Conservation (phyloP, 2,797 vertebrate genomes). For the Vipera latastei region DNA sequence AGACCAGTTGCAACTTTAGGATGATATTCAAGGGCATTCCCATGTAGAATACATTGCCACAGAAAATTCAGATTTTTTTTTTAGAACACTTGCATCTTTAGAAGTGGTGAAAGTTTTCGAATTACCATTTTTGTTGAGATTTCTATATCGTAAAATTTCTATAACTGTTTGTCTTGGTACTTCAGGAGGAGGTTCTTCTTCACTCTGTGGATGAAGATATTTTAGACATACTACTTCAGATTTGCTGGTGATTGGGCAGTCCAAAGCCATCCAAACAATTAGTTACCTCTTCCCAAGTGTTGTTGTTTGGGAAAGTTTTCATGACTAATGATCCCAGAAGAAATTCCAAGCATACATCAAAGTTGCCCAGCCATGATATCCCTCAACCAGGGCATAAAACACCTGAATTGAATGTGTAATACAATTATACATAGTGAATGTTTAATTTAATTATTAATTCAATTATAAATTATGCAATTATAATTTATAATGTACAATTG, state of each 20-base stretch:
- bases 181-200: background rate
- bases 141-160: background rate
- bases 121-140: background rate
- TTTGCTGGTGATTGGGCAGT: background rate
- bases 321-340: background rate
- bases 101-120: background rate
- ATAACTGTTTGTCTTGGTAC: background rate
- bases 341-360: background rate
- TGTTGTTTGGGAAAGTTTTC: background rate
- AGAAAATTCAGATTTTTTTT: background rate
- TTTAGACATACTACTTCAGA: background rate
- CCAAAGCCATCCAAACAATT: background rate
- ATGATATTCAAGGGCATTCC: background rate
- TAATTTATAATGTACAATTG: background rate
- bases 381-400: background rate
- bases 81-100: background rate
- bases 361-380: background rate
- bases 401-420: too few species aligned
- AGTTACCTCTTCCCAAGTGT: background rate
- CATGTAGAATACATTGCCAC: background rate
- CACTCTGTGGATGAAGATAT: background rate
- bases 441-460: too few species aligned
- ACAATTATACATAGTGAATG: too few species aligned
- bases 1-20: background rate
- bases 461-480: too few species aligned